Conservation (phyloP, 2,113 vertebrate genomes). For the Sinocyclocheilus rhinocerous region DNA sequence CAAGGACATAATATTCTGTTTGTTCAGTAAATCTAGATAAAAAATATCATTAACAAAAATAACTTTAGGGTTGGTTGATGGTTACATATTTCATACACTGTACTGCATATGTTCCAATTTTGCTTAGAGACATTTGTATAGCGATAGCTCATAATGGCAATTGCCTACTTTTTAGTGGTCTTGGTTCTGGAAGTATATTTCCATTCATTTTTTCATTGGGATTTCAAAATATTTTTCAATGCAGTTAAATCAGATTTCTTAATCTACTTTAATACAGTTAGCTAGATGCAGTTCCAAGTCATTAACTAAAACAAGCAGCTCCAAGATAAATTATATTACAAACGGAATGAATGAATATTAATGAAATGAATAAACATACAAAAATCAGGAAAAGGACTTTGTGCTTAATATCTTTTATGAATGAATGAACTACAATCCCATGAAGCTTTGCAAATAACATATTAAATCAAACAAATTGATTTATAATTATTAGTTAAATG, state of each 20-base stretch:
- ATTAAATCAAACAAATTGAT: too few species aligned
- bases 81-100: too few species aligned
- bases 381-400: too few species aligned
- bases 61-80: not conserved
- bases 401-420: too few species aligned
- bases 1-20: not conserved
- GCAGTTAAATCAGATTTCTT: not conserved
- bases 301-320: not conserved
- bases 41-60: not conserved
- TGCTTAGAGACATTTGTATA: not conserved
- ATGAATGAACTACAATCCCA: too few species aligned
- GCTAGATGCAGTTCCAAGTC: too few species aligned
- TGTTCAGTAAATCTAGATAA: not conserved
- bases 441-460: too few species aligned
- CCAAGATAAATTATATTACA: not conserved
- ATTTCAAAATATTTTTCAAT: not conserved
- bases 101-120: not conserved
- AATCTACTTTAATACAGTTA: too few species aligned
- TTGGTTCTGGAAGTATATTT: not conserved
- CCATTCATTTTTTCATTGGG: not conserved
- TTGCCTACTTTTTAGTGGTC: not conserved
- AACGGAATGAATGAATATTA: not conserved
- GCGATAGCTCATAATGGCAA: not conserved
- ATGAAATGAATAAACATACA: not conserved
- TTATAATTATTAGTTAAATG: too few species aligned